Evolutionary conservation across 2,113 vertebrate genomes (phyloP).

Genomic region (Aegotheles bennettii): DNA sequence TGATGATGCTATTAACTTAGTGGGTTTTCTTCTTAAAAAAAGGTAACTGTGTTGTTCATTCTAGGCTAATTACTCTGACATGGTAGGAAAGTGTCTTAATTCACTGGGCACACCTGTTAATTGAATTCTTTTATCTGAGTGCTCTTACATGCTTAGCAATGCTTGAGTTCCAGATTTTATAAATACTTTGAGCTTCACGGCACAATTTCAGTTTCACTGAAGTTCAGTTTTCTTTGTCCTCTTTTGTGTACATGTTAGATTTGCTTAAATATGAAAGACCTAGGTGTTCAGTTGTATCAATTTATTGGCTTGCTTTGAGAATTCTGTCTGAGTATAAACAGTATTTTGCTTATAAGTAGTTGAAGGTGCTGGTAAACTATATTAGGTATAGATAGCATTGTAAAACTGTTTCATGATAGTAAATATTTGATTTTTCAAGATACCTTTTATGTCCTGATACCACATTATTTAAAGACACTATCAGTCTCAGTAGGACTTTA

Average conservation of each 20-base stretch:
- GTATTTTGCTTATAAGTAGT: neutral
- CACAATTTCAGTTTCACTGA: neutral
- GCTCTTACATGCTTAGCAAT: neutral
- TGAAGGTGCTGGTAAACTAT: neutral
- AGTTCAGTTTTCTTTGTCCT: neutral
- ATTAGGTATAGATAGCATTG: neutral
- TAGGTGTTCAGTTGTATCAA: neutral
- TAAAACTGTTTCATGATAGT: neutral
- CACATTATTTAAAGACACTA: conserved; percentile 7
- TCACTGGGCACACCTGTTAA: neutral
- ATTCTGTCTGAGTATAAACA: neutral
- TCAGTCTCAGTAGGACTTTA: conserved; percentile 31
- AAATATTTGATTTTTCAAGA: conserved; percentile 45
- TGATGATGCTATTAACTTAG: neutral
- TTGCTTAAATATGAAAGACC: neutral
- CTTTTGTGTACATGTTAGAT: neutral
- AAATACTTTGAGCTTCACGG: neutral
- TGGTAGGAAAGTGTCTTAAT: neutral
- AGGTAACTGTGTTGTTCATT: neutral
- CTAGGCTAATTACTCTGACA: neutral
- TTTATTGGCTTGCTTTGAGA: neutral
- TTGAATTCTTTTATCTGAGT: neutral
- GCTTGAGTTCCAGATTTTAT: neutral
- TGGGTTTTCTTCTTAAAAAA: neutral
- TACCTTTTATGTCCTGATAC: neutral